Conservation (phyloP, 2,797 vertebrate species). For the Chelmon rostratus region DNA sequence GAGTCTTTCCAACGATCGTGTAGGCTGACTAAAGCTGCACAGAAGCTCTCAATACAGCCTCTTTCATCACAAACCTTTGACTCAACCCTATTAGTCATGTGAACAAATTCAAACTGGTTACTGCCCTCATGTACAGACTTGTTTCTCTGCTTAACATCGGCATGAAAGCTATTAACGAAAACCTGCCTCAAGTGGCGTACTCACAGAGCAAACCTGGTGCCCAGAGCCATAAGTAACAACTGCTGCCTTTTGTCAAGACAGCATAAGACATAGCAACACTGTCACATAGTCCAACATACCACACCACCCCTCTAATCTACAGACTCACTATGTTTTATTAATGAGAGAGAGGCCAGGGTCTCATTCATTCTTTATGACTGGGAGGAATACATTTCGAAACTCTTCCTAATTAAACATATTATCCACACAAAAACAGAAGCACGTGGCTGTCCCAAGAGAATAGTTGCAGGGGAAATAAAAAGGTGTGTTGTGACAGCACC, state of each 20-base stretch:
- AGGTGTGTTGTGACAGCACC: conserved; percentile 6
- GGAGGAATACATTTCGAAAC: conserved; percentile 51
- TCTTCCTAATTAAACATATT: conserved; percentile 57
- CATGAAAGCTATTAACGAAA: conserved; percentile 8
- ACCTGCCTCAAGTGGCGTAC: background rate
- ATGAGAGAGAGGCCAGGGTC: conserved; percentile 43
- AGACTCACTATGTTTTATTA: conserved; percentile 56
- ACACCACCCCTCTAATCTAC: conserved; percentile 38
- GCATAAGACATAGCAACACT: conserved; percentile 13
- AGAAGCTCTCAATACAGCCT: conserved; percentile 18
- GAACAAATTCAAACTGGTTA: conserved; percentile 48
- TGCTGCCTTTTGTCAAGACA: conserved; percentile 10
- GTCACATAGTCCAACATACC: conserved; percentile 30
- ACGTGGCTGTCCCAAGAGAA: conserved; percentile 18
- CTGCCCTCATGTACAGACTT: conserved; percentile 47
- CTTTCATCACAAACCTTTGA: conserved; percentile 25
- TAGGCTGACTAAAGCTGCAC: conserved; percentile 15
- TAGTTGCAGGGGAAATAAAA: conserved; percentile 34
- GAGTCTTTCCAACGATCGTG: conserved; percentile 20
- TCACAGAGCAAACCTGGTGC: conserved; percentile 9
- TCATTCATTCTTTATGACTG: conserved; percentile 70
- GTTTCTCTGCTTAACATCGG: conserved; percentile 25
- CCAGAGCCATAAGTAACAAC: background rate
- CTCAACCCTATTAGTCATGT: conserved; percentile 41
- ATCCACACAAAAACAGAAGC: conserved; percentile 48